Evolutionary conservation across 2,113 vertebrate species (phyloP).

Genomic region (Polyodon spathula): DNA sequence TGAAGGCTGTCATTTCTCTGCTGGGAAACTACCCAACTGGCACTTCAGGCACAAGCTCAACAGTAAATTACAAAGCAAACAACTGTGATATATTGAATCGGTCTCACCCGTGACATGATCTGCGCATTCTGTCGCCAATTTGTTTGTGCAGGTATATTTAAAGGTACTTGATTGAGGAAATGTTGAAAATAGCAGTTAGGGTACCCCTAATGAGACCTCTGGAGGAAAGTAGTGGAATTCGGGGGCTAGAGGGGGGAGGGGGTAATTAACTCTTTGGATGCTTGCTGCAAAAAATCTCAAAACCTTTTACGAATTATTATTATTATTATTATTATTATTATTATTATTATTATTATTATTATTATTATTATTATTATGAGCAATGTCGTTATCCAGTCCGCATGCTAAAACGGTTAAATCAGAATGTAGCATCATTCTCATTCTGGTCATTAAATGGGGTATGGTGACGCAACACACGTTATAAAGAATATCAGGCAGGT

Average conservation of each 20-base stretch:
- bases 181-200: conserved; percentile 59
- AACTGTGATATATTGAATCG: conserved; percentile 52
- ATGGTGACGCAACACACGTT: too few species aligned
- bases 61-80: conserved; percentile 62
- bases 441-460: too few species aligned
- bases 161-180: conserved; percentile 67
- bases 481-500: too few species aligned
- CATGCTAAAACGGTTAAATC: too few species aligned
- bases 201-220: conserved; percentile 69
- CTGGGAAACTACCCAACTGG: conserved; percentile 17
- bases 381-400: too few species aligned
- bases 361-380: too few species aligned
- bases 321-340: too few species aligned
- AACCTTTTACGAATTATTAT: too few species aligned
- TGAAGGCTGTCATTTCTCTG: background rate
- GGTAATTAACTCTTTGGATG: background rate
- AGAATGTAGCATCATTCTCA: too few species aligned
- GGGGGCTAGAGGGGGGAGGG: conserved; percentile 31
- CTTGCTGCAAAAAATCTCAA: too few species aligned
- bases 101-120: conserved; percentile 52
- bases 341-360: too few species aligned
- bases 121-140: conserved; percentile 50
- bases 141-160: conserved; percentile 66
- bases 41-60: conserved; percentile 40
- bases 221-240: conserved; percentile 53